Evolutionary conservation across 2,888 invertebrate species (phyloP), one percentile per base, ranked within the genome.

Genomic region (Mythimna loreyi): DNA sequence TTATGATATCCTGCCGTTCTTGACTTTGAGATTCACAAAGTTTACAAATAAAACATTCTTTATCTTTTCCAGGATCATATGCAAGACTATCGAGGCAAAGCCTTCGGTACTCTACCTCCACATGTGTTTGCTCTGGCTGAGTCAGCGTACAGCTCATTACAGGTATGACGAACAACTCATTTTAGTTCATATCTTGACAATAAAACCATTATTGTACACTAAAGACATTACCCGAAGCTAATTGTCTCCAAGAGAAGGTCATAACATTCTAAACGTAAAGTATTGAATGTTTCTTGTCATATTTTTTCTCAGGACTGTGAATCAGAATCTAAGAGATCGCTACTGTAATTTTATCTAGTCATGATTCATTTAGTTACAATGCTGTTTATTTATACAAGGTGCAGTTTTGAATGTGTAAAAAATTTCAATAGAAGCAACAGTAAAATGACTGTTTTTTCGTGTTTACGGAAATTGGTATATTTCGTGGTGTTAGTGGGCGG

Each of bases 61-160:
- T 40, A 2, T n/a, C 50, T 11, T 77, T 52, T 16, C 43, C 96
- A 99, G 98, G 97, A 98, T 82, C 97, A 97, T 90, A 98, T 99
- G 90, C 97, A 97, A 88, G 97, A 97, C 89, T 99, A 98, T 93
- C 97, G 98, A 86, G 98, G 97, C 55, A 97, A 97, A 90, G 98
- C 98, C 89, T 96, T 98, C 92, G 98, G 98, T 30, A 96, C 97
- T 47, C 94, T 98, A 87, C 97, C 98, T 84, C 99, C 99, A 0
- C 99, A 99, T 93, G 98, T 99, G 52, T 99, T 98, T 94, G 98
- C 99, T 8, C 94, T 99, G 82, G 98, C 98, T 1, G 98, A 99
- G 93, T 98, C 98, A 13, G 98, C 99, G 0, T 98, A 98, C 93
- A 97, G 97, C 72, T 97, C 97, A 21, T 94, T 98, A 67, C 97